A percentile compares a stretch with the other conserved stretches of the same genome.
phyloP scores from a whole-genome alignment of 2,797 vertebrate species.

The Amazona ochrocephala region DNA sequence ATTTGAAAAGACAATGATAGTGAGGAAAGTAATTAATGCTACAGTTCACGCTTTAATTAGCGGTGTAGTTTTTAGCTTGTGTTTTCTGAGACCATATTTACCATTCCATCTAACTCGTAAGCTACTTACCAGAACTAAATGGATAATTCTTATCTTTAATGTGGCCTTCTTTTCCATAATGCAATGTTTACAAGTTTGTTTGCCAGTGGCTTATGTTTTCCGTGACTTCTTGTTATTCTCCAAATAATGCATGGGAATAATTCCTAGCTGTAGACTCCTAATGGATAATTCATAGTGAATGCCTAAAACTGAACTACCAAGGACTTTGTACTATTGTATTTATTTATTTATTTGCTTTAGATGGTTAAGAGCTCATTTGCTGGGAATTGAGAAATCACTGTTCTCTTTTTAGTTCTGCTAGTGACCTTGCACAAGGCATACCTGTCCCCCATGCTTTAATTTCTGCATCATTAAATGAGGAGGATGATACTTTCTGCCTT shows the following conservation, averaged over 20 bases:
- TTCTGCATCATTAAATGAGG: constrained; percentile 49
- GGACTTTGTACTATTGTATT: neutral
- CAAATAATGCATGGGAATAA: neutral
- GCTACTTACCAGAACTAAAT: neutral
- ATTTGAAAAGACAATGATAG: neutral
- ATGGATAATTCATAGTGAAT: neutral
- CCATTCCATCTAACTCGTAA: neutral
- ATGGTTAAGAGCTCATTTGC: neutral
- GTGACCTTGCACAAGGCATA: constrained; percentile 9
- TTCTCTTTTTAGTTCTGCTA: neutral
- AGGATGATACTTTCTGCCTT: constrained; percentile 1
- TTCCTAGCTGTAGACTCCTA: neutral
- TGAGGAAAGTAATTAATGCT: neutral
- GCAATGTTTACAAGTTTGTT: neutral
- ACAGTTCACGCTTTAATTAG: neutral
- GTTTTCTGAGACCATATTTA: constrained; percentile 5
- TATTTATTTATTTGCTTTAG: neutral
- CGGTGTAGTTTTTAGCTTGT: neutral
- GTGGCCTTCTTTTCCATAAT: neutral
- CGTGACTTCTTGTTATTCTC: neutral
- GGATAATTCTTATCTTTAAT: constrained; percentile 9
- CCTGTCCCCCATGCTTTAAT: constrained; percentile 12
- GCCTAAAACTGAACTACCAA: neutral
- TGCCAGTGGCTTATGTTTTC: neutral
- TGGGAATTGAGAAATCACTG: neutral